Conservation (phyloP, 2,797 vertebrate genomes). For the Phataginus tricuspis region DNA sequence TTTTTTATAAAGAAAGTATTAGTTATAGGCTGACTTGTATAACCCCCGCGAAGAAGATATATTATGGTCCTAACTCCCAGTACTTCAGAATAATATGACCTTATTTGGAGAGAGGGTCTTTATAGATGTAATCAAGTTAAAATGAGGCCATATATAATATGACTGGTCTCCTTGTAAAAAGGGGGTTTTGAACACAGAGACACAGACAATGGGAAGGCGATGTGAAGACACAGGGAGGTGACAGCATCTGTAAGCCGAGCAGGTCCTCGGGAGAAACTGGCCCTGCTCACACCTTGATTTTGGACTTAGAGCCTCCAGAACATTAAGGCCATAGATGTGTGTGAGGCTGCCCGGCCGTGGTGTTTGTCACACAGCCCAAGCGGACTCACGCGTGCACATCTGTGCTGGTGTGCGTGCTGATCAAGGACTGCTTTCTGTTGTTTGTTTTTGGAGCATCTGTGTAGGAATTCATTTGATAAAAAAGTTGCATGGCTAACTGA, state of each 20-base stretch:
- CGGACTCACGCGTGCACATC: background rate
- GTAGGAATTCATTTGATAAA: background rate
- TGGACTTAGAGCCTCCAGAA: background rate
- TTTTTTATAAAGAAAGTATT: background rate
- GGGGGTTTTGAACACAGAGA: background rate
- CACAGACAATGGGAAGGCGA: background rate
- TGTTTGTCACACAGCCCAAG: background rate
- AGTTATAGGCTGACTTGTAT: background rate
- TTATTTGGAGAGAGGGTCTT: background rate
- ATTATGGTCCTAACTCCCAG: background rate
- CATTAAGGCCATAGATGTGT: too few species aligned
- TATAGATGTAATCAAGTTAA: background rate
- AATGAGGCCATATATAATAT: background rate
- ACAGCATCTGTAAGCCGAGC: background rate
- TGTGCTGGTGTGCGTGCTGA: background rate
- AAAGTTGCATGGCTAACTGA: background rate
- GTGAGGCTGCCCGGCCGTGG: fast-evolving
- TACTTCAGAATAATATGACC: background rate
- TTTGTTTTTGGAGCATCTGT: background rate
- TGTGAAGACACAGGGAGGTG: fast-evolving
- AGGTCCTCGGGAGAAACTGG: background rate
- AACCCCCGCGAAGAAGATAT: background rate
- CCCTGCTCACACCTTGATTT: background rate
- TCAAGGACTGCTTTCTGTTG: background rate
- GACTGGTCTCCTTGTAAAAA: background rate